Base-by-base conservation (phyloP, 1,140 invertebrate species). In the Tetragonula clypearis region DNA sequence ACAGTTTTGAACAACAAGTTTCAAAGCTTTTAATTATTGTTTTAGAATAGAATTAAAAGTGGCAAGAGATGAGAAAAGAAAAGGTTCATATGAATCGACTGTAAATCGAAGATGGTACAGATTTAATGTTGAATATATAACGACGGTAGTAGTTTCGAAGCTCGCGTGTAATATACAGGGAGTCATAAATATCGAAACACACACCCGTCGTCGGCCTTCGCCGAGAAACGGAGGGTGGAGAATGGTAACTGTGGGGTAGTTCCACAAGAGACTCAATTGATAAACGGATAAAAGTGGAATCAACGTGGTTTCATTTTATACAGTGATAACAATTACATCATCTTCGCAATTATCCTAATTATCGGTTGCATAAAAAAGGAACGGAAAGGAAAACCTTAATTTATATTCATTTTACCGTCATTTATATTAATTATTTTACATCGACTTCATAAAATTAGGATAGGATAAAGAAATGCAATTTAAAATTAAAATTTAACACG, bases 181-280 rank as follows among this genome's bases (percentile, higher is more conserved):
- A 81, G 86, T 69, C 87, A 91, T 91, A 91, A 91, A 91, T 91
- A 90, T 91, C 87, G 74, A 87, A 90, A 89, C 85, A 81, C 79
- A 87, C 83, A 87, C 73, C 82, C 88, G 88, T 90, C 90, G 88
- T 86, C 87, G 89, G 79, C 74, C 82, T 74, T 83, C 75, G 79
- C 71, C 79, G 84, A 75, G 68, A 41, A 68, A 15, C 68, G 72
- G 81, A 84, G 84, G 81, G 78, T 81, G 87, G 62, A 62, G 75
- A 56, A 69, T 30, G 74, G 66, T 76, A 75, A 55, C 15, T 80
- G 85, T 78, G 79, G 89, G 81, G 82, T 86, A 79, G 81, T 85
- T 77, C 79, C 76, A 80, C 41, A 62, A 73, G 87, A 90, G 73
- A 87, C 76, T 90, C 85, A 88, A 91, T 90, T 90, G 87, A 90